A percentile compares a stretch with the other conserved stretches of the same genome.
phyloP scores from a whole-genome alignment of 2,113 vertebrate genomes.

The Entelurus aequoreus region DNA sequence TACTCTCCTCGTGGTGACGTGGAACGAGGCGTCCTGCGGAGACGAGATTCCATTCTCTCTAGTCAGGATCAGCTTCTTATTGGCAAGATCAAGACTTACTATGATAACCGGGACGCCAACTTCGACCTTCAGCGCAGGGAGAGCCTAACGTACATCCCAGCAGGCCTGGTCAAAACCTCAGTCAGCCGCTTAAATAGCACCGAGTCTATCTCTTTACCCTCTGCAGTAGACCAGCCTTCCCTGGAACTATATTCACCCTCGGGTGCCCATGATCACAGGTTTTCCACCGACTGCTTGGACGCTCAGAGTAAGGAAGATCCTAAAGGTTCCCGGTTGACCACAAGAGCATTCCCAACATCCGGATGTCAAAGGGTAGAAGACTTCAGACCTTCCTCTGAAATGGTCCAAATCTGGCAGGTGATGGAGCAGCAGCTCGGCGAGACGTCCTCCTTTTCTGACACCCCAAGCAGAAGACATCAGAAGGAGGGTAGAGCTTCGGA shows the following conservation, averaged over 20 bases:
- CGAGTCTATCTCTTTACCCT: slow-evolving; percentile 32
- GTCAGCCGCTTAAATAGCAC: slow-evolving; percentile 79
- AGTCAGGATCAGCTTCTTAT: slow-evolving; percentile 81
- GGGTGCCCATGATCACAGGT: not conserved
- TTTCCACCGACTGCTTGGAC: slow-evolving; percentile 20
- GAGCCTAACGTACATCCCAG: slow-evolving; percentile 89
- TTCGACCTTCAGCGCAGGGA: slow-evolving; percentile 83
- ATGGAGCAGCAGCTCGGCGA: slow-evolving; percentile 65
- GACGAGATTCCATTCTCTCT: slow-evolving; percentile 77
- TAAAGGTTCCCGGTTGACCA: slow-evolving; percentile 9
- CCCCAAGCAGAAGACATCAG: slow-evolving; percentile 20
- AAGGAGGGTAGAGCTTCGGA: slow-evolving; percentile 49
- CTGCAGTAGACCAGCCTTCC: not conserved
- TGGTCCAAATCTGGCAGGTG: slow-evolving; percentile 77
- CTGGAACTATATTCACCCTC: not conserved
- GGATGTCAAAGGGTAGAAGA: slow-evolving; percentile 43
- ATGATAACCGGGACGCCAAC: slow-evolving; percentile 71
- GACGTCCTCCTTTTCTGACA: not conserved
- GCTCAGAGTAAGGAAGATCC: slow-evolving; percentile 11
- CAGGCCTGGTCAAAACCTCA: slow-evolving; percentile 83
- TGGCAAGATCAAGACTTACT: slow-evolving; percentile 87
- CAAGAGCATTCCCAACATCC: slow-evolving; percentile 10
- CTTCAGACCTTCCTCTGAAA: slow-evolving; percentile 77
- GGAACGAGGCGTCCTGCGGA: slow-evolving; percentile 30
- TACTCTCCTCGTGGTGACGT: slow-evolving; percentile 48